phyloP scores from a whole-genome alignment of 1,140 invertebrate species.

The Ruditapes philippinarum region DNA sequence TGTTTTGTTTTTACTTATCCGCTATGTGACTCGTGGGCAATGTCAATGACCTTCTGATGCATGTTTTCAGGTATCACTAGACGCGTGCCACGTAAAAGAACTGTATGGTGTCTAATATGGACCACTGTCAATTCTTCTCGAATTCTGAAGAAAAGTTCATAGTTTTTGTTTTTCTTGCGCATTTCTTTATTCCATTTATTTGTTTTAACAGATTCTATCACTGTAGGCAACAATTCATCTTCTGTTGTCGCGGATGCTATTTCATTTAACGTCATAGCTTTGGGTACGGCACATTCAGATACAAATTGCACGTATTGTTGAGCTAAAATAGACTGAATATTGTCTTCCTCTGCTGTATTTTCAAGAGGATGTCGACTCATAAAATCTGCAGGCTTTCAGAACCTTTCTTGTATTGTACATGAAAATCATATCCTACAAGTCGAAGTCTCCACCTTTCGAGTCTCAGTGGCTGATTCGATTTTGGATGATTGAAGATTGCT shows the following conservation, averaged over 20 bases:
- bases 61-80: slow-evolving; percentile 60
- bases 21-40: slow-evolving; percentile 83
- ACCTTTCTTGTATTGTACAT: too few species aligned
- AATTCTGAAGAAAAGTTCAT: background rate
- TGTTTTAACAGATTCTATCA: slow-evolving; percentile 4
- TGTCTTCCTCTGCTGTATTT: too few species aligned
- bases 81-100: slow-evolving; percentile 29
- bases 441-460: too few species aligned
- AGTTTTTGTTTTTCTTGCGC: background rate
- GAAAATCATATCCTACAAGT: slow-evolving; percentile 58
- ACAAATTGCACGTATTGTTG: too few species aligned
- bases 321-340: background rate
- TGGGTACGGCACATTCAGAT: too few species aligned
- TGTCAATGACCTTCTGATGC: slow-evolving; percentile 46
- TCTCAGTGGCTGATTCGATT: too few species aligned
- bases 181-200: background rate
- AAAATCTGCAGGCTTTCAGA: too few species aligned
- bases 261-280: too few species aligned
- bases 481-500: too few species aligned
- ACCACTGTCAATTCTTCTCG: slow-evolving; percentile 1
- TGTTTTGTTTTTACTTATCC: slow-evolving; percentile 81
- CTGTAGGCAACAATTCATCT: background rate
- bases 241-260: background rate
- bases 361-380: too few species aligned
- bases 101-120: background rate